Conservation (phyloP, 2,888 invertebrate genomes). For the Ethmia dodecea region DNA sequence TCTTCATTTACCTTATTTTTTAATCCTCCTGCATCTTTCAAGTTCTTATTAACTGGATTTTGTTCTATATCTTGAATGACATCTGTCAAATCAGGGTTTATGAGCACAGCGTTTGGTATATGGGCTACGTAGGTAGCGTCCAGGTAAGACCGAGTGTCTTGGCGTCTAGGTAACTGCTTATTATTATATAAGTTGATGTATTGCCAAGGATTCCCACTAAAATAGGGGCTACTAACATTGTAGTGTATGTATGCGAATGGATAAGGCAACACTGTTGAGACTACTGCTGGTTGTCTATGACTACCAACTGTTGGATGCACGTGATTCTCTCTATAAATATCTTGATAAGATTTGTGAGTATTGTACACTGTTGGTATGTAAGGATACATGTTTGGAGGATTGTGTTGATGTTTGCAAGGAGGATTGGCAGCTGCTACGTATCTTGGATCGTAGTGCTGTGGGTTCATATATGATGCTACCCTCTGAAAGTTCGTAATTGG, state of each 20-base stretch:
- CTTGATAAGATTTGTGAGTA: too few species aligned
- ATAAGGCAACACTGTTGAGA: too few species aligned
- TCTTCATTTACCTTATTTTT: slow-evolving; percentile 9
- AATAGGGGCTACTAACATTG: slow-evolving; percentile 26
- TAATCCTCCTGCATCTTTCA: too few species aligned
- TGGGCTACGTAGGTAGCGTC: slow-evolving; percentile 19
- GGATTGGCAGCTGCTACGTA: not conserved
- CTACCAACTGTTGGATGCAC: too few species aligned
- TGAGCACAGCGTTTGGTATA: slow-evolving; percentile 21
- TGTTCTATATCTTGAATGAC: slow-evolving; percentile 19
- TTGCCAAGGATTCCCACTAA: slow-evolving; percentile 29
- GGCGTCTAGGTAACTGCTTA: slow-evolving; percentile 20
- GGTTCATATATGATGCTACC: slow-evolving; percentile 37
- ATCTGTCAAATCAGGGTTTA: slow-evolving; percentile 25
- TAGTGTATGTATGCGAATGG: slow-evolving; percentile 44
- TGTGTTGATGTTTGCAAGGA: not conserved
- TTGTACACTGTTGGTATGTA: too few species aligned
- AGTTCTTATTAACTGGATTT: slow-evolving; percentile 1
- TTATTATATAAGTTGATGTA: slow-evolving; percentile 28
- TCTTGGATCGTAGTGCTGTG: slow-evolving; percentile 1
- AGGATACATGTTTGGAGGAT: too few species aligned
- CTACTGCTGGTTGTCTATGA: too few species aligned
- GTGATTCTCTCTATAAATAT: too few species aligned
- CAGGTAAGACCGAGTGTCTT: slow-evolving; percentile 22
- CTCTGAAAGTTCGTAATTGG: slow-evolving; percentile 45